phyloP scores from a whole-genome alignment of 2,888 invertebrate species.

The Drosophila greeni region DNA sequence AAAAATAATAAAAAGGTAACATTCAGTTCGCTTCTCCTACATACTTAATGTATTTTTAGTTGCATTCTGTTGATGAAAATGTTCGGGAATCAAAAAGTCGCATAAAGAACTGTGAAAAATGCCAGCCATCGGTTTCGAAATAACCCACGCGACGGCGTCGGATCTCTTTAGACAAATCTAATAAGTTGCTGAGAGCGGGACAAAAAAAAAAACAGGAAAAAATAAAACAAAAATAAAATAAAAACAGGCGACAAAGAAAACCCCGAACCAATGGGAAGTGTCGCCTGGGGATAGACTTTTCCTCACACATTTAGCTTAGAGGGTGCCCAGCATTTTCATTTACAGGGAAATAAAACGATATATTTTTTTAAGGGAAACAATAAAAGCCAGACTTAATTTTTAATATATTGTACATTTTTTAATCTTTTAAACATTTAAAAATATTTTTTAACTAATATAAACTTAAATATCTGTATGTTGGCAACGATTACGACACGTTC shows the following conservation, averaged over 20 bases:
- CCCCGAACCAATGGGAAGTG: conserved; percentile 32
- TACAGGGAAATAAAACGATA: too few relatives aligned
- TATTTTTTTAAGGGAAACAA: background rate
- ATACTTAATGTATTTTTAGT: conserved; percentile 54
- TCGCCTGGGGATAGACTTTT: conserved; percentile 44
- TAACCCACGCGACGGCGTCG: conserved; percentile 39
- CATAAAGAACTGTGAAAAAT: conserved; percentile 50
- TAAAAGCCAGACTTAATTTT: background rate
- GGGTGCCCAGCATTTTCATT: conserved; percentile 10
- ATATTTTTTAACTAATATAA: background rate
- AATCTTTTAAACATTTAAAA: background rate
- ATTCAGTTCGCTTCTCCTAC: conserved; percentile 12
- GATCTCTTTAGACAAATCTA: conserved; percentile 16
- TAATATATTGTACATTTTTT: background rate
- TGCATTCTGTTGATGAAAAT: conserved; percentile 54
- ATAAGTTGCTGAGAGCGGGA: conserved; percentile 16
- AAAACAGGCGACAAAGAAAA: conserved; percentile 1
- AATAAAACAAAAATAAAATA: conserved; percentile 5
- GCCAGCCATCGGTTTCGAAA: conserved; percentile 37
- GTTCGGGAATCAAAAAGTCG: conserved; percentile 57
- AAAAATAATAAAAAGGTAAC: conserved; percentile 28
- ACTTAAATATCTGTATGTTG: background rate
- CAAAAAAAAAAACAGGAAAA: background rate
- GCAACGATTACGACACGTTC: background rate
- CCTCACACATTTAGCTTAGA: conserved; percentile 23